Base-by-base conservation (phyloP, 2,113 vertebrate genomes). In the Gnathonemus echidnorhynchus region DNA sequence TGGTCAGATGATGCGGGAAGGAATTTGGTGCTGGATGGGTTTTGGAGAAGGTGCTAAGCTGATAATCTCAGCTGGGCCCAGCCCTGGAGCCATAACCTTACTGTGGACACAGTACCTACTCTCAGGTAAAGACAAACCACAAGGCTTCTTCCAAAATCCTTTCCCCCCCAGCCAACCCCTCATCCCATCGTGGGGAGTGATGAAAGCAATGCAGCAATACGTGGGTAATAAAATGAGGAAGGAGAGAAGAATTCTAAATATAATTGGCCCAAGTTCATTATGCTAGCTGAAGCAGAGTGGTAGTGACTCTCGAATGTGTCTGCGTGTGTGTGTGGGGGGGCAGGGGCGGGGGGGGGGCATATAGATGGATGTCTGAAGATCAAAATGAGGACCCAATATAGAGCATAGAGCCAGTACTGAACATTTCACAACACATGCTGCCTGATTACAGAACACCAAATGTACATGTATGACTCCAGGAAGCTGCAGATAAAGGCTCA, bases 211-310 rank as follows among this genome's bases (percentile, higher is more conserved):
- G 53, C 53, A 56, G 53, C 53, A 56, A 56, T 56, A 56, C 1
- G 19, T 56, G 5, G 1, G 19, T 7, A 21, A 56, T 56, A 56
- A 56, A 21, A 56, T 21, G 53, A 21, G 53, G 52, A 53, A 53
- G 52, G 52, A 53, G 52, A 19, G 52, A 53, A 53, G 17, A 53
- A 53, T 19, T 5, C 52, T 1, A 19, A 21, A 19, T 19, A 99
- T 99, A 99, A 99, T 99, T 97, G 98, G 97, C 98, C 99, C 97
- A 98, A 97, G 97, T 98, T 99, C 97, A 99, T 99, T 99, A 99
- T 99, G 97, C 10, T 27, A 66, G 62, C 2, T 31, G 62, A 3
- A 11, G n/a, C n/a, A 70, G n/a, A 70, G n/a, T 70, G 62, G 10
- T 27, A 70, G n/a, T 70, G 62, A 27, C 24, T 62, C 58, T 62